Percentiles rank a stretch among this genome's conserved stretches.
Evolutionary conservation across 2,113 vertebrate genomes (phyloP).

Genomic region (Callopanchax toddi): DNA sequence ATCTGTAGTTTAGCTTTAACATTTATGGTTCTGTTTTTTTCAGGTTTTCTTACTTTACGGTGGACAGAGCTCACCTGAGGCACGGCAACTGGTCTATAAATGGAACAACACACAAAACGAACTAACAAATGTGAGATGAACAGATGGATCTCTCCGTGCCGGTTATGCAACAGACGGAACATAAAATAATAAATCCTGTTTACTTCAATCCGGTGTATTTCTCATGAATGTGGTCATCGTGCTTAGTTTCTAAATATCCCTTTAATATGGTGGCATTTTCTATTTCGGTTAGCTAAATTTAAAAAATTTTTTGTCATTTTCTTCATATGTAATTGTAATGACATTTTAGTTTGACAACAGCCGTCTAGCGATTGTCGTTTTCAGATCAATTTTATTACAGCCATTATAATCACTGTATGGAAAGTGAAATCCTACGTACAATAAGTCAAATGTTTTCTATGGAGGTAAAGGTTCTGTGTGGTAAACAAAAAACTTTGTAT

Average conservation of each 20-base stretch:
- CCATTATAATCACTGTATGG: too few species aligned
- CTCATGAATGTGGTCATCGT: not conserved
- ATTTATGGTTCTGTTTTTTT: slow-evolving; percentile 29
- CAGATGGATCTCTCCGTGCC: not conserved
- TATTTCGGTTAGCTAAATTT: too few species aligned
- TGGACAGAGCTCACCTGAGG: slow-evolving; percentile 2
- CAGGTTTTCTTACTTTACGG: not conserved
- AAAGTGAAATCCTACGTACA: too few species aligned
- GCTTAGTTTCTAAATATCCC: not conserved
- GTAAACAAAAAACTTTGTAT: not conserved
- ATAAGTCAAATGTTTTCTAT: too few species aligned
- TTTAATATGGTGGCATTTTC: not conserved
- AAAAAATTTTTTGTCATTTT: too few species aligned
- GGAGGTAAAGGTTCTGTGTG: not conserved
- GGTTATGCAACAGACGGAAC: slow-evolving; percentile 29
- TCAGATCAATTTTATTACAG: too few species aligned
- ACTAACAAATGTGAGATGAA: slow-evolving; percentile 3
- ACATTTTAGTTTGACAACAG: not conserved
- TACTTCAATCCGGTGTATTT: not conserved
- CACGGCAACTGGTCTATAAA: not conserved
- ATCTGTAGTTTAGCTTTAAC: slow-evolving; percentile 34
- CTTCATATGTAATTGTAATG: too few species aligned
- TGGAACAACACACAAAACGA: not conserved
- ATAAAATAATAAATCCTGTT: not conserved
- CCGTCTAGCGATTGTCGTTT: too few species aligned